Conservation (phyloP, 2,797 vertebrate genomes). For the Ispidina lecontei region DNA sequence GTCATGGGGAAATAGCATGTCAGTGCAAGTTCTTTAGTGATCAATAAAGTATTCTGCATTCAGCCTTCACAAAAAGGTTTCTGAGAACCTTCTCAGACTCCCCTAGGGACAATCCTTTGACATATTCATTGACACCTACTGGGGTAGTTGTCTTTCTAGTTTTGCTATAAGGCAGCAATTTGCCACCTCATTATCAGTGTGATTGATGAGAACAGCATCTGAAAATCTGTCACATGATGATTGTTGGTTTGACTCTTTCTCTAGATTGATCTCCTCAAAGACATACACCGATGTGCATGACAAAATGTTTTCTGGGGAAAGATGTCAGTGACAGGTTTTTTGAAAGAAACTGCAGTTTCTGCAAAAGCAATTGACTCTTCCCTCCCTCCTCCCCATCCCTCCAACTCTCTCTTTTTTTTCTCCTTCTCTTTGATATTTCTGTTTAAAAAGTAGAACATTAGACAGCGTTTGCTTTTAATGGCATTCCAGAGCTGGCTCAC, state of each 20-base stretch:
- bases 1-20: conserved; percentile 76
- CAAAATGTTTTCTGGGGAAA: conserved; percentile 63
- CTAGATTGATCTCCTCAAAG: conserved; percentile 51
- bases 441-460: conserved; percentile 29
- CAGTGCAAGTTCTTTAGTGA: conserved; percentile 78
- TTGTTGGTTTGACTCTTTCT: conserved; percentile 59
- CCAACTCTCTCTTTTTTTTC: conserved; percentile 56
- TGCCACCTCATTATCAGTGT: conserved; percentile 84
- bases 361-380: conserved; percentile 74
- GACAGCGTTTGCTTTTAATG: conserved; percentile 22
- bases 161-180: conserved; percentile 81
- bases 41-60: conserved; percentile 80
- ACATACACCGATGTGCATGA: conserved; percentile 60
- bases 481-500: not conserved
- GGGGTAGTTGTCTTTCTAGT: conserved; percentile 78
- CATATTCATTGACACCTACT: conserved; percentile 69
- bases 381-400: conserved; percentile 12
- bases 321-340: conserved; percentile 47
- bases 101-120: conserved; percentile 72
- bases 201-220: conserved; percentile 77
- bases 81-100: conserved; percentile 50
- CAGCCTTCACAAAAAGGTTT: conserved; percentile 78
- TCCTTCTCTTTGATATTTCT: conserved; percentile 55
- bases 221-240: conserved; percentile 64
- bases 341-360: conserved; percentile 79